Conservation (phyloP, 2,113 vertebrate genomes). For the Raphicerus campestris region DNA sequence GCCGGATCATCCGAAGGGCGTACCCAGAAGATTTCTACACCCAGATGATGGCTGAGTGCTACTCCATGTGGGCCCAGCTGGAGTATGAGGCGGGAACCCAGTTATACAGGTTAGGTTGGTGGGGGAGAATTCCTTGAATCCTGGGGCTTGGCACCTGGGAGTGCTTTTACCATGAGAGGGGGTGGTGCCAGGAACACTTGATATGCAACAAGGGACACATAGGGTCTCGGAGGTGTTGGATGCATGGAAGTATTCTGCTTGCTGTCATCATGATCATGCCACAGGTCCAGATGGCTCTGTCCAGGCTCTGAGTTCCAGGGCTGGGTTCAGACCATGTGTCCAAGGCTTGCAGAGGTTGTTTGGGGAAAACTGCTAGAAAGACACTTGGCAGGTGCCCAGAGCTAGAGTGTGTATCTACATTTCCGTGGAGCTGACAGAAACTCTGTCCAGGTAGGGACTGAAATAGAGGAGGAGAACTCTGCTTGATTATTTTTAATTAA, state of each 20-base stretch:
- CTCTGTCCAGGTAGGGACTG: neutral
- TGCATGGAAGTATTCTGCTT: neutral
- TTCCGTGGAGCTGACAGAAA: neutral
- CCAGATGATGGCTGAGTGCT: conserved; percentile 90
- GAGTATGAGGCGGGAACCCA: conserved; percentile 82
- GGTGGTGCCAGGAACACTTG: neutral
- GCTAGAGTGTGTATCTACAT: neutral
- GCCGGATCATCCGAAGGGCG: conserved; percentile 89
- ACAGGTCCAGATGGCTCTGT: neutral
- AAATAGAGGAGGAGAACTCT: neutral
- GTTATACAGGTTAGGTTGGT: conserved; percentile 83
- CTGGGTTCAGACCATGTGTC: neutral
- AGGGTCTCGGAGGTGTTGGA: neutral
- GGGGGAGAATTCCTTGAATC: neutral
- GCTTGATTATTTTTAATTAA: neutral
- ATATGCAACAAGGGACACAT: neutral
- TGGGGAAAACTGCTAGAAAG: neutral
- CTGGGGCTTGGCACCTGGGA: rapidly evolving
- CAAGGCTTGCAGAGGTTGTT: neutral
- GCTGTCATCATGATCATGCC: neutral
- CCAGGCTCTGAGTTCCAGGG: neutral
- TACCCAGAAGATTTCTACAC: conserved; percentile 83
- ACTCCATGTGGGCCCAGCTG: conserved; percentile 85
- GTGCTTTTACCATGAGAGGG: neutral
- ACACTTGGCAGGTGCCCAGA: neutral